phyloP scores from a whole-genome alignment of 2,113 vertebrate species.

The Ictidomys tridecemlineatus region DNA sequence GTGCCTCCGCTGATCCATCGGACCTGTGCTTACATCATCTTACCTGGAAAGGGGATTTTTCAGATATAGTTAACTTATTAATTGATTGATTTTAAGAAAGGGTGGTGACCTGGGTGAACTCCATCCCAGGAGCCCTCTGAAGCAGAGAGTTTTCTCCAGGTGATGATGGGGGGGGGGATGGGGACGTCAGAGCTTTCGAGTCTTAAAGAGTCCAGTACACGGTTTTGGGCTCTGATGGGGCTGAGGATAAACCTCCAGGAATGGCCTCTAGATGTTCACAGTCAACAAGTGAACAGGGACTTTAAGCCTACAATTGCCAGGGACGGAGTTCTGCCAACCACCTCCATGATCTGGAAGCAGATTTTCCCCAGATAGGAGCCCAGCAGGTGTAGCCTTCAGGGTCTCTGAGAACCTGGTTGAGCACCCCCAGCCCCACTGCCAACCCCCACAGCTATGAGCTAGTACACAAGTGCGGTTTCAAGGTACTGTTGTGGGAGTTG shows the following conservation, averaged over 20 bases:
- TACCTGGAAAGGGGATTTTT: background rate
- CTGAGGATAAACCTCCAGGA: no score
- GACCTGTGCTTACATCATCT: background rate
- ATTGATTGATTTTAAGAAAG: background rate
- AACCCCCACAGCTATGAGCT: background rate
- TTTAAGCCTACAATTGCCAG: background rate
- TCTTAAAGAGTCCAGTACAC: accelerated
- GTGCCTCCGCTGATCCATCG: accelerated
- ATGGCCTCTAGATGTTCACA: background rate
- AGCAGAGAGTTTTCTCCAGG: background rate
- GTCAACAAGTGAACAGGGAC: no score
- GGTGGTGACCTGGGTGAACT: background rate
- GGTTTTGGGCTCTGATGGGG: background rate
- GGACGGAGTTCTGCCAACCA: background rate
- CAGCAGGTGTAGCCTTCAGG: background rate
- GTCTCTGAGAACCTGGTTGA: background rate
- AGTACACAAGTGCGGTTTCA: background rate
- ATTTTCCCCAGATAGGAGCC: background rate
- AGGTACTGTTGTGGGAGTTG: background rate
- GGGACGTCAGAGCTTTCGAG: no score
- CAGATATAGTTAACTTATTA: background rate
- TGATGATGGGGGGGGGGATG: background rate
- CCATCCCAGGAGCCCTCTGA: background rate
- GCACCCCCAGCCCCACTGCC: no score
- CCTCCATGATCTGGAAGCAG: background rate